Conservation (phyloP, 2,888 invertebrate genomes). For the Atrina japonica region DNA sequence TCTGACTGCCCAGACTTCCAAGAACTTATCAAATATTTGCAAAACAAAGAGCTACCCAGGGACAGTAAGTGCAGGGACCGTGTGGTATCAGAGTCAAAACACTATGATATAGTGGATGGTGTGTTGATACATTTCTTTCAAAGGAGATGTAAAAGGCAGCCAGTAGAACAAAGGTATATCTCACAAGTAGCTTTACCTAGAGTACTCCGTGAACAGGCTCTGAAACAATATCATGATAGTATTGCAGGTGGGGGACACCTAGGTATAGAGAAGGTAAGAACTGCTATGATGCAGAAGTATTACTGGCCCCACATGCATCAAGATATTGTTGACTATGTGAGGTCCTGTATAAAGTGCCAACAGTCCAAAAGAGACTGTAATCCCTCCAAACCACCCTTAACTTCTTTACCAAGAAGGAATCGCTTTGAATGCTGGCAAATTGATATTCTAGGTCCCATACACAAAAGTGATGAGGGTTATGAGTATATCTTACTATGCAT, state of each 20-base stretch:
- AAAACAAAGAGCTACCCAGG: constrained; percentile 23
- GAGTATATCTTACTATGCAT: constrained; percentile 19
- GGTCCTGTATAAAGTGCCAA: constrained; percentile 23
- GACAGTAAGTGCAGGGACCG: constrained; percentile 7
- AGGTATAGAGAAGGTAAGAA: too few relatives aligned
- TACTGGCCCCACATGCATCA: constrained; percentile 43
- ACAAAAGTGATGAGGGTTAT: constrained; percentile 25
- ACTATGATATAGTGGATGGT: too few relatives aligned
- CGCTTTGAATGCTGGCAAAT: constrained; percentile 26
- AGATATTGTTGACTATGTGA: constrained; percentile 27
- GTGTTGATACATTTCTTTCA: too few relatives aligned
- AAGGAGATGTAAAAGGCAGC: too few relatives aligned
- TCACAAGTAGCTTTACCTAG: too few relatives aligned
- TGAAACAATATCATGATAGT: too few relatives aligned
- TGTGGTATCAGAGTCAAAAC: too few relatives aligned
- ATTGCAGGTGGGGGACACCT: too few relatives aligned
- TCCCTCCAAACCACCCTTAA: constrained; percentile 5
- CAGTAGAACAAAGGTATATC: constrained; percentile 5
- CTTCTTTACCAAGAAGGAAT: constrained; percentile 2
- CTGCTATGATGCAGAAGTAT: constrained; percentile 30
- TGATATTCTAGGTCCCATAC: constrained; percentile 28
- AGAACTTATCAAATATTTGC: constrained; percentile 28
- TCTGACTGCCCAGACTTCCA: constrained; percentile 32
- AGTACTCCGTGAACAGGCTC: too few relatives aligned
- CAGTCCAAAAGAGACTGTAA: constrained; percentile 15